These are phyloP conservation scores for Linurgus olivaceus DNA, from an alignment of 2,797 vertebrate species.

Conservation along the genomic window DNA sequence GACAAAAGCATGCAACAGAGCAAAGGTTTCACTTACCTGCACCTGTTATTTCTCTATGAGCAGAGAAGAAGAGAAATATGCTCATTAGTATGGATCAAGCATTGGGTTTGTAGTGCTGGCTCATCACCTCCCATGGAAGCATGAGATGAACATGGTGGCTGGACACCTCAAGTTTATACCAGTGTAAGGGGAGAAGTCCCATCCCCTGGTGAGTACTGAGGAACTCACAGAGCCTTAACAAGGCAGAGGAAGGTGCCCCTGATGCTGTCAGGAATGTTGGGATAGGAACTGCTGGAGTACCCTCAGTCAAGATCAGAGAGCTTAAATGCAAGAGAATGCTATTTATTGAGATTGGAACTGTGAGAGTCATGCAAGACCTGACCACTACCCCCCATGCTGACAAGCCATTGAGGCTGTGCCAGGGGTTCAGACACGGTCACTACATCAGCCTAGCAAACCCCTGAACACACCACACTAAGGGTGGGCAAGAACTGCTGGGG, in stretches of 20 bases:
- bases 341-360: not conserved
- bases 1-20: conserved; percentile 55
- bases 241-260: not conserved
- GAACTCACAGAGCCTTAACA: not conserved
- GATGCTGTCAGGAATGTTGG: not conserved
- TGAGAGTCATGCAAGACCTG: not conserved
- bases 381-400: not conserved
- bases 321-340: not conserved
- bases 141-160: not conserved
- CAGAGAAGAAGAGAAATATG: conserved; percentile 72
- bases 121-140: not conserved
- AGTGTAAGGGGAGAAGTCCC: not conserved
- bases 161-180: not conserved
- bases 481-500: not conserved
- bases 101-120: not conserved
- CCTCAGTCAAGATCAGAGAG: not conserved
- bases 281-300: not conserved
- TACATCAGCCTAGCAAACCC: not conserved
- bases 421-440: not conserved
- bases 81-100: conserved; percentile 42
- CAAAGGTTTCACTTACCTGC: conserved; percentile 72
- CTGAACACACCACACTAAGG: not conserved
- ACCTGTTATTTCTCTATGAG: conserved; percentile 75
- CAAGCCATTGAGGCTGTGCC: not conserved
- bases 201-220: not conserved